Conservation (phyloP, 2,113 vertebrate genomes). For the Colistium nudipinnis region DNA sequence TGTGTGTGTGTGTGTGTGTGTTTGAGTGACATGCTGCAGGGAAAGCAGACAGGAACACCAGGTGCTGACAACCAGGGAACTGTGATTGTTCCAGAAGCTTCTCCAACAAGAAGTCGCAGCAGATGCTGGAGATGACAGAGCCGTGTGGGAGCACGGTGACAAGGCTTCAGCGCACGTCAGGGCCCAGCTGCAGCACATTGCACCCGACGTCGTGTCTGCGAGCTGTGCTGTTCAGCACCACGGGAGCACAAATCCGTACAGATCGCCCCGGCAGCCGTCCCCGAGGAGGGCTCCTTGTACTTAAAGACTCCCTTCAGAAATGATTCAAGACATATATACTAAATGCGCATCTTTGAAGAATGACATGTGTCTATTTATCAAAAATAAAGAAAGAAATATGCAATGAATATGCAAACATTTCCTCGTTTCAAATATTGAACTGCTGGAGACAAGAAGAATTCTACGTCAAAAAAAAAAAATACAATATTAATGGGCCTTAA, state of each 20-base stretch:
- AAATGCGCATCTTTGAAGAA: not conserved
- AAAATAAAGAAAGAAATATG: not conserved
- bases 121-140: slow-evolving; percentile 73
- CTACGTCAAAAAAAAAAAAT: no score
- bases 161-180: slow-evolving; percentile 65
- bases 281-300: not conserved
- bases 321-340: not conserved
- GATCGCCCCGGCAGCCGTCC: slow-evolving; percentile 17
- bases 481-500: no score
- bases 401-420: not conserved
- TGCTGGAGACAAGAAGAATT: not conserved
- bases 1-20: not conserved
- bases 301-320: not conserved
- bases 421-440: not conserved
- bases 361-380: not conserved
- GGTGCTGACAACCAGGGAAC: slow-evolving; percentile 68
- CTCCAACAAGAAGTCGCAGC: slow-evolving; percentile 63
- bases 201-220: slow-evolving; percentile 38
- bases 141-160: slow-evolving; percentile 55
- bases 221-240: slow-evolving; percentile 46
- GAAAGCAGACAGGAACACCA: slow-evolving; percentile 67
- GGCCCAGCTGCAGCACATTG: slow-evolving; percentile 59
- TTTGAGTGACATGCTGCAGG: slow-evolving; percentile 32
- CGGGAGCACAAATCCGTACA: slow-evolving; percentile 33
- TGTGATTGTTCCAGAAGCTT: slow-evolving; percentile 70